A percentile compares a stretch with the other conserved stretches of the same genome.
Evolutionary conservation across 2,888 invertebrate species (phyloP).

Genomic region (Plebejus argus): DNA sequence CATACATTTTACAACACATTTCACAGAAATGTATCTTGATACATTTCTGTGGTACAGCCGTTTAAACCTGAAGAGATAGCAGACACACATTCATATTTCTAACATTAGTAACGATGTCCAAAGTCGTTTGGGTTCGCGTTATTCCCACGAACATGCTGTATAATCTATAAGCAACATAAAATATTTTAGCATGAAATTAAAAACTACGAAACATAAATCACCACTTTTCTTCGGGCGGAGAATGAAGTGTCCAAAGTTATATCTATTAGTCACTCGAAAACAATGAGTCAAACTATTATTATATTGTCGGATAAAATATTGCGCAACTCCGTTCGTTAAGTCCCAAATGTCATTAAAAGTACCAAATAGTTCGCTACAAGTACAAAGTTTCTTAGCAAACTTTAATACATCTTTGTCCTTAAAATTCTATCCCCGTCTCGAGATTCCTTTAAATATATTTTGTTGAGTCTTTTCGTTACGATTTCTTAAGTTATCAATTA

Average conservation of each 20-base stretch:
- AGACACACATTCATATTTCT: too few relatives aligned
- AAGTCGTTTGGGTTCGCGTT: too few relatives aligned
- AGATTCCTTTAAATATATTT: slow-evolving; percentile 30
- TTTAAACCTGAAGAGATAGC: too few relatives aligned
- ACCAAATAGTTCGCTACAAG: slow-evolving; percentile 34
- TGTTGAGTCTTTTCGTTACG: background rate
- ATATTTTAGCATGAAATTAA: background rate
- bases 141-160: too few relatives aligned
- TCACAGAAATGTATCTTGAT: too few relatives aligned
- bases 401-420: slow-evolving; percentile 34
- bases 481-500: slow-evolving; percentile 10
- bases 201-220: background rate
- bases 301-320: slow-evolving; percentile 37
- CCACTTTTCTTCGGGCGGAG: background rate
- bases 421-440: slow-evolving; percentile 30
- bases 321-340: slow-evolving; percentile 36
- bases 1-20: too few relatives aligned
- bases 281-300: slow-evolving; percentile 33
- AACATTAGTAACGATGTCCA: too few relatives aligned
- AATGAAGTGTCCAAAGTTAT: slow-evolving; percentile 14
- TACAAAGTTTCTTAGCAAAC: slow-evolving; percentile 26
- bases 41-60: too few relatives aligned
- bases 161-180: background rate
- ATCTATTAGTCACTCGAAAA: slow-evolving; percentile 32
- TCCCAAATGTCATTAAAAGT: slow-evolving; percentile 40